Evolutionary conservation across 2,888 invertebrate species (phyloP), one percentile per base, ranked within the genome.

Genomic region (Crepidodera aurea): DNA sequence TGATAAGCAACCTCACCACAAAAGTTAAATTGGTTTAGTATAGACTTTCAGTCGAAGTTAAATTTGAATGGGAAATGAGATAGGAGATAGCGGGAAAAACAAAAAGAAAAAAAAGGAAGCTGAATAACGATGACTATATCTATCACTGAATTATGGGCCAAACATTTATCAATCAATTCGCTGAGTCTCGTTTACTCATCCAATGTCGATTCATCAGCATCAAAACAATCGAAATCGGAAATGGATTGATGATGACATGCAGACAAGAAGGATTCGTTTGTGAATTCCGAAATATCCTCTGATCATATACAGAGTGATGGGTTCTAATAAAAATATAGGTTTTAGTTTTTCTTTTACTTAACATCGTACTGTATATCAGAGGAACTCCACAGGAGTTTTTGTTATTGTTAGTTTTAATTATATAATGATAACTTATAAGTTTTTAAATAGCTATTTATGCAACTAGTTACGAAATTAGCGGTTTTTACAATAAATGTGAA

Each of bases 151-250:
- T 69, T 70, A 72, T 72, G 65, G 68, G 60, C 59, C 68, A 44
- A 64, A 67, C 68, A 72, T 71, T 73, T 72, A 72, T 71, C 71
- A 66, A 67, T 70, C 69, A 71, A 71, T 72, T 70, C 68, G 58
- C 64, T 66, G 64, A 68, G 63, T 68, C 67, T 66, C 70, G 71
- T 72, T 65, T 69, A 69, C 65, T 67, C 64, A 62, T 68, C 65
- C 68, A 61, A 69, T 65, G 67, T 68, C 71, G 69, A 70, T 71
- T 70, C 71, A 71, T 72, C 71, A 71, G 69, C 50, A 66, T 68
- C 54, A 62, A 65, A 72, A 72, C 71, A 70, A 69, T 68, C 69
- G 64, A 66, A 51, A 57, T 44, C 63, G 64, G 64, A 51, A 59
- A 69, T 67, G 57, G 59, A 69, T 65, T 69, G 63, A 58, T 63